Evolutionary conservation across 1,140 invertebrate species (phyloP).

Genomic region (Zaprionus inermis): DNA sequence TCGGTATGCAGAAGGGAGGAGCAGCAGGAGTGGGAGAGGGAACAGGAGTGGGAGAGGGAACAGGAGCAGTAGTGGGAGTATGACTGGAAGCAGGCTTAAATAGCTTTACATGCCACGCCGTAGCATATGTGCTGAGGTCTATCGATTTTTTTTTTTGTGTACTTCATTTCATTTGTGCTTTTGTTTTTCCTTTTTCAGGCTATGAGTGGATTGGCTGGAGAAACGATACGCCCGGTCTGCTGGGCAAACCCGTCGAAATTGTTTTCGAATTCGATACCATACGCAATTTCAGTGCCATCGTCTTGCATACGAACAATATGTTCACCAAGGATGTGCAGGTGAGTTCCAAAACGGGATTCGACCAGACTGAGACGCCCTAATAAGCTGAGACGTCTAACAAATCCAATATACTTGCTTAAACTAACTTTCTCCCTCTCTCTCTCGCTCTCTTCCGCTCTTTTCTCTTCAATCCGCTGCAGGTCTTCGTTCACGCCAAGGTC

Average conservation of each 20-base stretch:
- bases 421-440: not conserved
- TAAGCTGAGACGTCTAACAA: too few species aligned
- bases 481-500: constrained; percentile 88
- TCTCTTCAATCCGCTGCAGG: constrained; percentile 85
- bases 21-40: too few species aligned
- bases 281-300: constrained; percentile 91
- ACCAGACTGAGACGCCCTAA: not conserved
- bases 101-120: constrained; percentile 73
- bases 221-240: constrained; percentile 86
- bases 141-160: constrained; percentile 57
- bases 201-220: constrained; percentile 96
- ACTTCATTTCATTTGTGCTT: constrained; percentile 34
- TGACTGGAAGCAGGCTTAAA: constrained; percentile 59
- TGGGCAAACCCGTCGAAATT: constrained; percentile 88
- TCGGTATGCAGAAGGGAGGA: not conserved
- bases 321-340: constrained; percentile 89
- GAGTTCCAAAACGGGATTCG: constrained; percentile 38
- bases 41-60: too few species aligned
- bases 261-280: constrained; percentile 92
- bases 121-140: constrained; percentile 50
- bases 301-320: constrained; percentile 91
- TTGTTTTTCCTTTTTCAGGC: constrained; percentile 85
- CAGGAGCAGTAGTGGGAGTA: too few species aligned
- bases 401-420: too few species aligned
- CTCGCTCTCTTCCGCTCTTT: too few species aligned